These are phyloP conservation scores for Aphaenogaster rudis DNA, from an alignment of 1,140 invertebrate species.

Conservation along the genomic window DNA sequence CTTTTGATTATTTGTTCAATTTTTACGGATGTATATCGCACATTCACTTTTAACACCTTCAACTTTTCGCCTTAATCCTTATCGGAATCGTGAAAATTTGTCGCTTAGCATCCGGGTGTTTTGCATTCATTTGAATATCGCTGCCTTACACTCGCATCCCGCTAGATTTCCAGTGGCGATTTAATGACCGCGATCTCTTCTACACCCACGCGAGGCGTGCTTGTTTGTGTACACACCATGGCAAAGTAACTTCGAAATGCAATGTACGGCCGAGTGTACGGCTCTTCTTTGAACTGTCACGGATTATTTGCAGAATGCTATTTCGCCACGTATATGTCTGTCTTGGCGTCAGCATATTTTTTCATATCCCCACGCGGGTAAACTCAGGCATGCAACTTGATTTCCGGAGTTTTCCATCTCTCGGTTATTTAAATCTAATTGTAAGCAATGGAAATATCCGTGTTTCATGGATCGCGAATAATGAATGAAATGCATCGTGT, in stretches of 20 bases:
- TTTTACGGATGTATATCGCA: not conserved
- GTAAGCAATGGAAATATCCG: not conserved
- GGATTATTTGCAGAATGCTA: slow-evolving; percentile 48
- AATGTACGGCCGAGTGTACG: slow-evolving; percentile 65
- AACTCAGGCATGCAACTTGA: not conserved
- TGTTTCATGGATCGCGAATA: not conserved
- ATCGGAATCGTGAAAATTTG: not conserved
- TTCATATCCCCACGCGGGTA: not conserved
- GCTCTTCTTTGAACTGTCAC: slow-evolving; percentile 52
- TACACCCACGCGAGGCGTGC: slow-evolving; percentile 66
- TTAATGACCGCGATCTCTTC: slow-evolving; percentile 77
- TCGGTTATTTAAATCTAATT: not conserved
- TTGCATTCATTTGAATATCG: slow-evolving; percentile 56
- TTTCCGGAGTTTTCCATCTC: slow-evolving; percentile 7
- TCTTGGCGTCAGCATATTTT: not conserved
- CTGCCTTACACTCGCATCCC: slow-evolving; percentile 12
- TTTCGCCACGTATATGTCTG: slow-evolving; percentile 26
- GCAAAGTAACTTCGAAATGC: slow-evolving; percentile 71
- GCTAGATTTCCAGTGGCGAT: slow-evolving; percentile 54
- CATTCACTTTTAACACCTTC: not conserved
- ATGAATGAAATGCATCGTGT: not conserved
- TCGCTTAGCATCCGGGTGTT: slow-evolving; percentile 1
- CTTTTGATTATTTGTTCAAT: not conserved
- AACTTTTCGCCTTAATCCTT: not conserved
- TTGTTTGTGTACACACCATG: slow-evolving; percentile 54